These are phyloP conservation scores for Python bivittatus DNA, from an alignment of 2,113 vertebrate genomes.

Conservation along the genomic window DNA sequence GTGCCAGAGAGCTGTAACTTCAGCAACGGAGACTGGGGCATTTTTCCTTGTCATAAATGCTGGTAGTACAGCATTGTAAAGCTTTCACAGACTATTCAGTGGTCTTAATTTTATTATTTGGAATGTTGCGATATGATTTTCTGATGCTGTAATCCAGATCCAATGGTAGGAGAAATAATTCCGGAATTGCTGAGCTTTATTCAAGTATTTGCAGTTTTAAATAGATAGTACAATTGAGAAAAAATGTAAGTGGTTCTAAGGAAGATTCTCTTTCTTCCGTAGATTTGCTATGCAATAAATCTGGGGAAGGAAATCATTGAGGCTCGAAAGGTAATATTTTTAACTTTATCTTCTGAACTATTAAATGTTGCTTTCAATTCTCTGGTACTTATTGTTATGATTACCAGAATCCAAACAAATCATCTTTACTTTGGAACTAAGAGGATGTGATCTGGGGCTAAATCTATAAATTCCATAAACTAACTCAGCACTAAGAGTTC, in stretches of 20 bases:
- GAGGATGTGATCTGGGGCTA: not conserved
- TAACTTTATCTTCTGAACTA: not conserved
- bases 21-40: not conserved
- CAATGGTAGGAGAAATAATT: not conserved
- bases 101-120: not conserved
- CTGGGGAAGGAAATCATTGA: slow-evolving; percentile 92
- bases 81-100: not conserved
- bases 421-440: not conserved
- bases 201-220: not conserved
- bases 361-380: accelerated
- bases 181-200: not conserved
- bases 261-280: slow-evolving; percentile 45
- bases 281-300: slow-evolving; percentile 96
- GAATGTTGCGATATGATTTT: not conserved
- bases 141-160: not conserved
- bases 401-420: not conserved
- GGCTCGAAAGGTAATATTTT: slow-evolving; percentile 85
- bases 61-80: not conserved
- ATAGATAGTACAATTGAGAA: not conserved
- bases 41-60: not conserved
- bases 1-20: not conserved
- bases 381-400: not conserved
- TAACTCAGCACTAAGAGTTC: not conserved
- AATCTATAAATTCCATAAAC: not conserved
- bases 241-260: not conserved